Base-by-base conservation (phyloP, 2,113 vertebrate genomes). In the Cyprichromis sp. region DNA sequence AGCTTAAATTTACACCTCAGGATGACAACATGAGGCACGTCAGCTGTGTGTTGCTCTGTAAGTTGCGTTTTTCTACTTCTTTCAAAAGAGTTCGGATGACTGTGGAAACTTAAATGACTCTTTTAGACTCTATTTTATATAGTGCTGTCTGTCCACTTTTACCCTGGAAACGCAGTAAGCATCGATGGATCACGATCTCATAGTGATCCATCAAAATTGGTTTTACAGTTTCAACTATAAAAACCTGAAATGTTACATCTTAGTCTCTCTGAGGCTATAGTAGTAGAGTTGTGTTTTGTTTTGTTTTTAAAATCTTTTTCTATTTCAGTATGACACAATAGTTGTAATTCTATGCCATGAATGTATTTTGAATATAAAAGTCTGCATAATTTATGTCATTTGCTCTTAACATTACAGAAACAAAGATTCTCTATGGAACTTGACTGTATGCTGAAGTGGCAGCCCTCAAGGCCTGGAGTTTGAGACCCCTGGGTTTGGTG, bases 221-320 rank as follows among this genome's bases (percentile, higher is more conserved):
- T 63, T 36, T 63, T 0, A 1, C 31, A n/a, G 17, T 36, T 63
- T 63, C 4, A 63, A 36, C 59, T 36, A 36, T 34, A 63, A 63
- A 63, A 34, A 19, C 6, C 31, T 36, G 9, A 36, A 4, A 63
- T 5, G 31, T 36, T 63, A 63, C 7, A n/a, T 63, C 16, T 11
- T 63, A 63, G 31, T 19, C 16, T 63, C 29, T 34, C 29, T 36
- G 4, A 63, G 0, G 59, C 17, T 63, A 1, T 61, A 34, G 1
- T 34, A 10, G 16, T 63, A 10, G 8, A 31, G 26, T 8, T 26
- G 5, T 9, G 0, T 19, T 52, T 3, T 12, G 1, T 7, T 0
- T 12, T 55, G 6, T 11, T 0, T 16, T 45, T 1, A 5, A 31
- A 9, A 6, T 59, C 8, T 4, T 31, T 59, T 59, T 61, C 57